Evolutionary conservation across 2,113 vertebrate genomes (phyloP).

Genomic region (Tauraco erythrolophus): DNA sequence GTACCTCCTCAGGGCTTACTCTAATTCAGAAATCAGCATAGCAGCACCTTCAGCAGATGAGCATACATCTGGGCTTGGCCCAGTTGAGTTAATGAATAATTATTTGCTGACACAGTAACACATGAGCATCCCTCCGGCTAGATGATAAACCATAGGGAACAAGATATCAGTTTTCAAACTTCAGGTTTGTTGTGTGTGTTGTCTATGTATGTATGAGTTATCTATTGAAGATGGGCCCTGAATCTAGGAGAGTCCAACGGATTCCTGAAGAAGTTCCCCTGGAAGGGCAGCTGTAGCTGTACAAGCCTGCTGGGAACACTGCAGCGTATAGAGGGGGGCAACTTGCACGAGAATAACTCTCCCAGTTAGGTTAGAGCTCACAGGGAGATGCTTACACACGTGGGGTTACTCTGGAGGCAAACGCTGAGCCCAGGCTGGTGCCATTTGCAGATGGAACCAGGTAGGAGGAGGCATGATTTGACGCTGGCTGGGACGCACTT

Average conservation of each 20-base stretch:
- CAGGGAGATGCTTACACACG: not conserved
- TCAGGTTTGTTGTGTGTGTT: not conserved
- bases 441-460: not conserved
- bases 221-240: not conserved
- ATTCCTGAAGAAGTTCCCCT: not conserved
- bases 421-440: not conserved
- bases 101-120: not conserved
- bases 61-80: not conserved
- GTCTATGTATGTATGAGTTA: not conserved
- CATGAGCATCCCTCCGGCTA: not conserved
- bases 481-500: fast-evolving
- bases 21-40: not conserved
- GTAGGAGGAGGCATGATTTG: not conserved
- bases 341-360: not conserved
- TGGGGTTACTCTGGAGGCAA: not conserved
- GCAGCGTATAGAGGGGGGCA: not conserved
- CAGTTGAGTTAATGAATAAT: not conserved
- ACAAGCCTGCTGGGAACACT: not conserved
- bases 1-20: not conserved
- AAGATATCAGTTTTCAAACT: not conserved
- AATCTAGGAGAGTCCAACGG: not conserved
- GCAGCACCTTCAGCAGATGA: not conserved
- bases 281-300: not conserved
- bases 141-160: not conserved
- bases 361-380: not conserved